Conservation (phyloP, 2,797 vertebrate species). For the Furcifer pardalis region DNA sequence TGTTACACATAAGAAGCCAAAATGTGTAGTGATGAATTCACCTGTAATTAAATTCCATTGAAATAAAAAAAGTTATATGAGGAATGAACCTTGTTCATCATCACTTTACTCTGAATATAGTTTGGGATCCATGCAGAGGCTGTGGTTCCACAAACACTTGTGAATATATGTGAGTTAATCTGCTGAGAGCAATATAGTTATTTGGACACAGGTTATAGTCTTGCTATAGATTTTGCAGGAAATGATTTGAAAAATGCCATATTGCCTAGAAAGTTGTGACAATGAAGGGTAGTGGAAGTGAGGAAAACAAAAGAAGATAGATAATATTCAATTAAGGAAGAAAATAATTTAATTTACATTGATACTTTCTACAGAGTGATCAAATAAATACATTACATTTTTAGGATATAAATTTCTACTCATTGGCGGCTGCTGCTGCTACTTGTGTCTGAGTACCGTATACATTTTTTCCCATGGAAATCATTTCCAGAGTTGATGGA, state of each 20-base stretch:
- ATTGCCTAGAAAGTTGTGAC: not conserved
- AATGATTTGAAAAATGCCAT: not conserved
- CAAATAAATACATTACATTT: not conserved
- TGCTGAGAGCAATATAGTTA: not conserved
- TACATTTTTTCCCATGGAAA: too few species aligned
- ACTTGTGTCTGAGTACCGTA: too few species aligned
- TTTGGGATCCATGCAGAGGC: constrained; percentile 42
- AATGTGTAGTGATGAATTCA: constrained; percentile 14
- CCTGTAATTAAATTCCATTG: not conserved
- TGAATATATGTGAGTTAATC: not conserved
- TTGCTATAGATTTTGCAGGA: not conserved
- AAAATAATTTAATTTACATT: not conserved
- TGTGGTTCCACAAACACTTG: not conserved
- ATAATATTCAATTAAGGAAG: not conserved
- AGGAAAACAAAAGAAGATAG: not conserved
- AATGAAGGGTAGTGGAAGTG: not conserved
- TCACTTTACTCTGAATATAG: constrained; percentile 24
- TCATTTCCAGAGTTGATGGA: too few species aligned
- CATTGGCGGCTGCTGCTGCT: too few species aligned
- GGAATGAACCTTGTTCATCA: constrained; percentile 3
- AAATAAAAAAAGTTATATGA: not conserved
- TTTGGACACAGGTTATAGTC: not conserved
- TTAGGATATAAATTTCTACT: not conserved
- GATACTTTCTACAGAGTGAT: not conserved
- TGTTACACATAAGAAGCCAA: constrained; percentile 37